Percentiles rank a stretch among this genome's conserved stretches.
These are phyloP conservation scores for Limanda limanda DNA, from an alignment of 2,113 vertebrate species.

Conservation along the genomic window DNA sequence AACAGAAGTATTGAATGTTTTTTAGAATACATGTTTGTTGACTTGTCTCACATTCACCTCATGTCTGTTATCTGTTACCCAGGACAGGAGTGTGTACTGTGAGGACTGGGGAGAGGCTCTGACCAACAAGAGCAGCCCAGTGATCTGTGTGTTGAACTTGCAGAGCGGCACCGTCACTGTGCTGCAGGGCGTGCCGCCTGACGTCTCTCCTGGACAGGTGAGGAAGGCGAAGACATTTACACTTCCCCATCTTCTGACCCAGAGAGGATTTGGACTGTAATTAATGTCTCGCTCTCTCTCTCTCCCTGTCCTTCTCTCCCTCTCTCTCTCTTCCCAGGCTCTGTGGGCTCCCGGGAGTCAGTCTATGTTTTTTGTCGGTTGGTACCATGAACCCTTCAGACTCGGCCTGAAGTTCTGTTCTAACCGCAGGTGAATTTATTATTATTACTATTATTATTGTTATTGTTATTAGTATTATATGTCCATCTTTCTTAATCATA, in stretches of 20 bases:
- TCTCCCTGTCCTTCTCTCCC: too few species aligned
- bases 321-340: conserved; percentile 57
- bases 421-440: conserved; percentile 78
- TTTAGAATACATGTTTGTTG: too few species aligned
- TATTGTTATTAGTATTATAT: too few species aligned
- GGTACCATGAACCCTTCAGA: conserved; percentile 83
- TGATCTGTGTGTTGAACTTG: conserved; percentile 78
- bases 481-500: not conserved
- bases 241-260: not conserved
- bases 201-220: conserved; percentile 84
- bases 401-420: conserved; percentile 84
- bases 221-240: not conserved
- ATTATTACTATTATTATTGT: too few species aligned
- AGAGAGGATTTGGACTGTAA: not conserved
- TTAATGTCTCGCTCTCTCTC: not conserved
- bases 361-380: conserved; percentile 80
- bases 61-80: conserved; percentile 1
- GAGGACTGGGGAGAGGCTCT: conserved; percentile 86
- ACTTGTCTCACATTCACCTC: not conserved
- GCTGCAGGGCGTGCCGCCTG: conserved; percentile 68
- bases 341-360: conserved; percentile 75
- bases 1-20: not conserved
- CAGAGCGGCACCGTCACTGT: conserved; percentile 51
- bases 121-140: conserved; percentile 75
- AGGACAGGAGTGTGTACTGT: conserved; percentile 79